These are phyloP conservation scores for Bambusicola thoracicus DNA, from an alignment of 2,113 vertebrate genomes.

Conservation along the genomic window DNA sequence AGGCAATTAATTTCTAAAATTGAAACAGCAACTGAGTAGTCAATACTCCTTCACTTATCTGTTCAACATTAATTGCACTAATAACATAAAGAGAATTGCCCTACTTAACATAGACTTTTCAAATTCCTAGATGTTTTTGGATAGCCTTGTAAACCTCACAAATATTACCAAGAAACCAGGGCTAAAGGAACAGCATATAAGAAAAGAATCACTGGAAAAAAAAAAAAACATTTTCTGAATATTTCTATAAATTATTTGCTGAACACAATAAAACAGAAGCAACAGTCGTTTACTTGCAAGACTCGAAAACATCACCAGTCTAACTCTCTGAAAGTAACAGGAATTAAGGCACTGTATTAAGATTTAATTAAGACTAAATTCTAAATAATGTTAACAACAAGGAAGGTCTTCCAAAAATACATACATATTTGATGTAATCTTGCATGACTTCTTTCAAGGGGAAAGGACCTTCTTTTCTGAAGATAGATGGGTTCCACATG, in stretches of 20 bases:
- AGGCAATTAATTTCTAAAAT: background rate
- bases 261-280: background rate
- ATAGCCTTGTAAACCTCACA: background rate
- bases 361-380: background rate
- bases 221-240: background rate
- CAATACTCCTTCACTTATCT: background rate
- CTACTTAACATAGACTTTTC: background rate
- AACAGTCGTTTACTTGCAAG: background rate
- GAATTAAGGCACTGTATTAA: background rate
- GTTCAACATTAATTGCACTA: background rate
- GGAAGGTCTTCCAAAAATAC: conserved; percentile 20
- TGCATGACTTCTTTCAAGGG: conserved; percentile 89
- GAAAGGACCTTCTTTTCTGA: conserved; percentile 82
- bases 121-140: background rate
- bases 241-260: background rate
- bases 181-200: background rate
- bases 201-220: background rate
- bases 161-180: background rate
- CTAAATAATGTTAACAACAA: background rate
- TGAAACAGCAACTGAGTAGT: background rate
- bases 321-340: background rate
- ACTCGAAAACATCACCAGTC: background rate
- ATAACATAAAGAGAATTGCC: background rate
- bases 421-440: conserved; percentile 92
- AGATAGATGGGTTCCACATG: conserved; percentile 98